These are phyloP conservation scores for Apteryx owenii DNA, from an alignment of 2,113 vertebrate genomes.

Conservation along the genomic window DNA sequence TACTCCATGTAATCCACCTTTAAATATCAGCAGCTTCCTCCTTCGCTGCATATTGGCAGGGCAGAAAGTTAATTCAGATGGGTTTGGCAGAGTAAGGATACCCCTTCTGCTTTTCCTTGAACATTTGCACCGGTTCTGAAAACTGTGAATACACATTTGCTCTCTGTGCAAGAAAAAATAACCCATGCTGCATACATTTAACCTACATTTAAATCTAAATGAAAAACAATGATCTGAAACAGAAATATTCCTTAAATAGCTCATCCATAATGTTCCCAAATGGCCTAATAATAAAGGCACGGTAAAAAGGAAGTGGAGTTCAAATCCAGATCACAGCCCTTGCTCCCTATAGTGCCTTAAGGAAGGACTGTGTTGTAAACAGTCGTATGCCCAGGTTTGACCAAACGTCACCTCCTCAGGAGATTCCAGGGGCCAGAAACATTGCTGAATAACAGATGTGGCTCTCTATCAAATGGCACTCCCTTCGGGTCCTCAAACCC, in stretches of 20 bases:
- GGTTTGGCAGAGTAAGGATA: background rate
- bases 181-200: background rate
- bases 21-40: background rate
- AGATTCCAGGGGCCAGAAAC: background rate
- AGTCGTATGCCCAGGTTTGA: background rate
- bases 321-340: background rate
- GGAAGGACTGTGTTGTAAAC: background rate
- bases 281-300: too few relatives aligned
- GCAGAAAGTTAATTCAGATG: background rate
- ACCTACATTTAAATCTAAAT: background rate
- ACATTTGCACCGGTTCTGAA: background rate
- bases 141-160: background rate
- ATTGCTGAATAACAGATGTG: background rate
- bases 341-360: background rate
- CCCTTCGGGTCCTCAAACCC: background rate
- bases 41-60: background rate
- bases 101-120: background rate
- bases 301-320: background rate
- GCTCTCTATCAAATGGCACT: background rate
- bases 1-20: background rate
- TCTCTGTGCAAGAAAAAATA: background rate
- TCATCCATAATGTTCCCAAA: background rate
- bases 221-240: background rate
- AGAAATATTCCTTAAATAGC: background rate
- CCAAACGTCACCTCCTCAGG: background rate